Evolutionary conservation across 92 coral and sea anemone species (phyloP), one percentile per base, ranked within the genome.

Genomic region (Epizoanthus rinbou): DNA sequence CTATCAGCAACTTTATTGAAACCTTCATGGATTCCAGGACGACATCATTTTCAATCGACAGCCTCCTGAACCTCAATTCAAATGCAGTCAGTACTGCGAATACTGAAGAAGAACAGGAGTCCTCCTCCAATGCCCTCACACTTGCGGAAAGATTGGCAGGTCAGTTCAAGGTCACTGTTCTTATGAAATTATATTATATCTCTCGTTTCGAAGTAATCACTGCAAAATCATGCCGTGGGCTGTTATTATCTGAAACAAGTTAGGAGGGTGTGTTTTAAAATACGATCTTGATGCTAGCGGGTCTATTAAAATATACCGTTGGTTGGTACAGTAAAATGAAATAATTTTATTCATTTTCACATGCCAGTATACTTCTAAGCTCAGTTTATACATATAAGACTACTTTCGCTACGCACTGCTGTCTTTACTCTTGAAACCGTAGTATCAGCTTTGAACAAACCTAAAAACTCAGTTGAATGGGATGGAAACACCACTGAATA

Each of bases 111-210:
- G 68, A 65, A 57, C 35, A 39, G 8, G 58, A 62, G 15, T 78
- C 82, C 8, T 60, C 82, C 21, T 24, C 82, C 58, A 37, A 47
- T 13, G 82, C 82, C 22, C 82, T 78, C 23, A 78, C 82, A 78
- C 82, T 78, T 13, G 82, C 82, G 7, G 82, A 78, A 41, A 78
- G 82, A 78, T 78, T 78, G 66, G 82, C 82, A 78, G 82, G 82
- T 78, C 35, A 78, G 82, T 41, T 33, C 25, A 17, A 33, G 73
- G 73, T 67, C 73, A 33, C 22, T 41, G 21, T 16, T 10, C 13
- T 31, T 24, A 16, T 41, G 21, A 66, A 67, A 31, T 67, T 47
- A 18, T 23, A 33, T 67, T 67, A 67, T 67, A 33, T 67, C 18
- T 33, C 22, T 67, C 16, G 13, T 14, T 28, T 21, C 8, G 18